A percentile compares a stretch with the other conserved stretches of the same genome.
phyloP scores from a whole-genome alignment of 2,797 vertebrate genomes.

The Sebastes hopkinsi region DNA sequence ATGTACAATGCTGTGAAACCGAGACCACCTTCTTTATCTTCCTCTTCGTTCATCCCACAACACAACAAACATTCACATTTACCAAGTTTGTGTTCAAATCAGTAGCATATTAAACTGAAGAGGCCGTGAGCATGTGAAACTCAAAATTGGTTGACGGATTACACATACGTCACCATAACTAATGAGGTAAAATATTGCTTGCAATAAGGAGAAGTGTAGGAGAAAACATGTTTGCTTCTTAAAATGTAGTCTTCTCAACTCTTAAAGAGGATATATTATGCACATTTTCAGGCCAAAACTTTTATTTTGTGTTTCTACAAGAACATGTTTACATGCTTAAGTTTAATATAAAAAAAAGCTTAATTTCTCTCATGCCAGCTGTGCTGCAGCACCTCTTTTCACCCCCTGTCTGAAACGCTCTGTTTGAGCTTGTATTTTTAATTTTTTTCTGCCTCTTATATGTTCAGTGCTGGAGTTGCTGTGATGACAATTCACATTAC shows the following conservation, averaged over 20 bases:
- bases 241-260: background rate
- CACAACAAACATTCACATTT: background rate
- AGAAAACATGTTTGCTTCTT: background rate
- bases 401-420: too few species aligned
- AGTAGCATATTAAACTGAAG: background rate
- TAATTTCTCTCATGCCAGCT: too few species aligned
- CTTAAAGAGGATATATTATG: background rate
- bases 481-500: background rate
- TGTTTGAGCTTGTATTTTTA: too few species aligned
- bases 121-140: background rate
- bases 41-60: background rate
- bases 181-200: background rate
- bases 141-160: background rate
- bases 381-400: too few species aligned
- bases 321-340: background rate
- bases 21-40: background rate
- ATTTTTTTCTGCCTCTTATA: too few species aligned
- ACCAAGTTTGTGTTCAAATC: background rate
- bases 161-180: background rate
- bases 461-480: background rate
- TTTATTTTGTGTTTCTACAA: background rate
- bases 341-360: too few species aligned
- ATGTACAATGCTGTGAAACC: background rate
- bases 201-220: background rate
- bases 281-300: background rate